Base-by-base conservation (phyloP, 2,888 invertebrate species). In the Zeuzera pyrina region DNA sequence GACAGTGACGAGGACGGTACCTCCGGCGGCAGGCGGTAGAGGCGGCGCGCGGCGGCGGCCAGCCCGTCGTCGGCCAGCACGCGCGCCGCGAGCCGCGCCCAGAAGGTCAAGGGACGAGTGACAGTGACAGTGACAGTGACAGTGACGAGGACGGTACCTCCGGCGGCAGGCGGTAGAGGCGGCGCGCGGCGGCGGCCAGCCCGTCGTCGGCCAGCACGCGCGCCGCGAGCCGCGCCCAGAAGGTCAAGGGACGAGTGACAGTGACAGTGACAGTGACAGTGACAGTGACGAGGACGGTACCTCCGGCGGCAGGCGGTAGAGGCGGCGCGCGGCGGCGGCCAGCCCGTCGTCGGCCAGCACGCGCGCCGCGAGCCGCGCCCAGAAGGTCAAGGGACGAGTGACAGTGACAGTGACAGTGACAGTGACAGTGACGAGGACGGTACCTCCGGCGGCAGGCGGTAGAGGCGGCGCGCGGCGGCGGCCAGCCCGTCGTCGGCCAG, bases 41-140 rank as follows among this genome's bases (percentile, higher is more conserved):
- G 89, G 0, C 88, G 87, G 50, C 91, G 84, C 2, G 92, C 88
- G 13, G 92, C 91, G 50, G 92, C 92, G 6, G 91, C 87, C 16
- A 93, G 89, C n/a, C 89, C 86, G 51, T 93, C 92, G 54, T 95
- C 95, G 0, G 93, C 94, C 33, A 95, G 72, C 30, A 95, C 88
- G 19, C 8, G 19, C 8, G 8, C 19, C 5, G 4, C 5, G 3
- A 10, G 10, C 3, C 15, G 13, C 4, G 10, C 28, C 10, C 5
- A n/a, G 28, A 3, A 5, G 14, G 8, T 5, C 24, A 10, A 4
- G 10, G 11, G n/a, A 10, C 10, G 24, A 4, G 24, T 8, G 24
- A 10, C 10, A 10, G 24, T 10, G 8, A 7, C 11, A 4, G 8
- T 10, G 19, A 19, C 5, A 5, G 19, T 8, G 19, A 8, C 19